These are phyloP conservation scores for Sinopyrophorus schimmeli DNA, from an alignment of 2,888 invertebrate species.

Conservation along the genomic window DNA sequence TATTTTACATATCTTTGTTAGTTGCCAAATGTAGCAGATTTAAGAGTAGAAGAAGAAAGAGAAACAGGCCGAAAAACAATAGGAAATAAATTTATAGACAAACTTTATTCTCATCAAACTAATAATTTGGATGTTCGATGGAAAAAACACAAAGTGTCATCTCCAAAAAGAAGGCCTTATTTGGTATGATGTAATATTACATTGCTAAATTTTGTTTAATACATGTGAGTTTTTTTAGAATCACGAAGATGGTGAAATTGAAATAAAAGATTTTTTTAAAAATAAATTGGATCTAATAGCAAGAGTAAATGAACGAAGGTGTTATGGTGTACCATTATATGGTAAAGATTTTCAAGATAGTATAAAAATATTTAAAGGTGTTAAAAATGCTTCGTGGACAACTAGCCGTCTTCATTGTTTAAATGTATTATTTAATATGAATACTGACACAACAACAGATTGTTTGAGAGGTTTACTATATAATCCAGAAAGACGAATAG, in stretches of 20 bases:
- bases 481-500: conserved; percentile 64
- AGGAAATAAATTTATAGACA: conserved; percentile 50
- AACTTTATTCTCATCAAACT: conserved; percentile 47
- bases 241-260: conserved; percentile 39
- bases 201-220: neutral
- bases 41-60: conserved; percentile 30
- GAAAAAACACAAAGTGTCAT: conserved; percentile 33
- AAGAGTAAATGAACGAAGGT: conserved; percentile 71
- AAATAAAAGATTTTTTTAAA: conserved; percentile 50
- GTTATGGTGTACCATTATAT: conserved; percentile 81
- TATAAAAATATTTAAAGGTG: conserved; percentile 52
- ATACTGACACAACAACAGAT: conserved; percentile 44
- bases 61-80: conserved; percentile 42
- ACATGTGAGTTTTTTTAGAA: conserved; percentile 20
- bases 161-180: conserved; percentile 15
- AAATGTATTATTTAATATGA: conserved; percentile 51
- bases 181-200: conserved; percentile 6
- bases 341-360: conserved; percentile 81
- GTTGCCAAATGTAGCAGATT: conserved; percentile 13
- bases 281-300: conserved; percentile 67
- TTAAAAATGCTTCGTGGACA: conserved; percentile 43
- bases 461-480: conserved; percentile 62
- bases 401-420: conserved; percentile 59
- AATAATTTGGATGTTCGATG: conserved; percentile 52
- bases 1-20: conserved; percentile 16